These are phyloP conservation scores for Eristalinus aeneus DNA, from an alignment of 2,888 invertebrate species.

Conservation along the genomic window DNA sequence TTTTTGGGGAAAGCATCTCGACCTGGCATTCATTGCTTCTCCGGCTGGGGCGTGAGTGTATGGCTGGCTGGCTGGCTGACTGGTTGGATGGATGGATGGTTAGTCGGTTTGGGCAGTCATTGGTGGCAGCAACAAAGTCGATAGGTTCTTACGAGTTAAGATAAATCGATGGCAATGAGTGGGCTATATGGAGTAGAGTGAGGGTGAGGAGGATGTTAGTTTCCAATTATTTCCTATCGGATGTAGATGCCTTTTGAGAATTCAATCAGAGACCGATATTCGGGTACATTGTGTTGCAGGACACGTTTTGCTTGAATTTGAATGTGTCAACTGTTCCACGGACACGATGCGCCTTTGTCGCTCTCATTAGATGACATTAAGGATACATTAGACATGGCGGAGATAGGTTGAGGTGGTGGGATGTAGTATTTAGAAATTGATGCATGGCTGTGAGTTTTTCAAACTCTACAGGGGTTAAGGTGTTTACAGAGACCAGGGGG, in stretches of 20 bases:
- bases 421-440: not conserved
- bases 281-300: constrained; percentile 45
- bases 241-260: constrained; percentile 62
- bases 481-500: too few species aligned
- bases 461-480: not conserved
- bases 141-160: constrained; percentile 51
- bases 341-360: not conserved
- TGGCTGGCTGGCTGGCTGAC: not conserved
- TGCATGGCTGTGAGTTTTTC: not conserved
- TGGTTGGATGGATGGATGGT: not conserved
- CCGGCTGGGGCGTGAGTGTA: not conserved
- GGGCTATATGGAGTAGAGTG: not conserved
- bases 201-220: constrained; percentile 44
- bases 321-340: constrained; percentile 45
- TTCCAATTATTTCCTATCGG: constrained; percentile 70
- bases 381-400: not conserved
- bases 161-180: constrained; percentile 53
- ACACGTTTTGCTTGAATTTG: constrained; percentile 54
- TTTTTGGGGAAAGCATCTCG: constrained; percentile 44
- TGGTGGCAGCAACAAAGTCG: constrained; percentile 38
- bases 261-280: constrained; percentile 61
- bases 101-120: constrained; percentile 25
- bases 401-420: not conserved
- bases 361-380: not conserved
- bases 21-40: constrained; percentile 24